Base-by-base conservation (phyloP, 2,888 invertebrate genomes). In the Halictus quadricinctus region DNA sequence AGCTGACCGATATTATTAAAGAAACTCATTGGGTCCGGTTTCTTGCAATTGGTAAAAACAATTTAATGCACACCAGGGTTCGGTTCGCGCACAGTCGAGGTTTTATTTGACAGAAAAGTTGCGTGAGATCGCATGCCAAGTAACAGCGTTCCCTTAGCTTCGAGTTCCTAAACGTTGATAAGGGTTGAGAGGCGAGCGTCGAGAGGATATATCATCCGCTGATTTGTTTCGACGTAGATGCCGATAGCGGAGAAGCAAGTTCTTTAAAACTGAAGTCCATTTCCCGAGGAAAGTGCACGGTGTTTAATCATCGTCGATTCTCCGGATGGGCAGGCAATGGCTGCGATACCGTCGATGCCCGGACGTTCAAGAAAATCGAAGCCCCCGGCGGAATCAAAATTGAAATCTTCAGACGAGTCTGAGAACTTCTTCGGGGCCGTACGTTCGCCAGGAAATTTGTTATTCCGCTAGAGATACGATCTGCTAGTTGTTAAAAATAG, bases 211-310 rank as follows among this genome's bases (percentile, higher is more conserved):
- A 29, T 50, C 29, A 50, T 72, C 29, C 18, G 50, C 29, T 72
- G 72, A 72, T 72, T 72, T 72, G 48, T 50, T 72, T 72, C 43
- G 48, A 50, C 48, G 29, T 50, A 72, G 46, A 70, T 70, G 25
- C 25, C 46, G 46, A 41, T 69, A 69, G 21, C 21, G 41, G 41
- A 36, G 5, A 8, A 21, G 66, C 66, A 3, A 66, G 66, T 66
- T 66, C 66, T 36, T 72, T 46, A 72, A 72, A 72, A 72, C 43
- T 46, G 70, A 72, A 72, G 43, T 70, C 43, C 18, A 66, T 66
- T 66, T 72, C 43, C 70, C 70, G 43, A 5, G 7, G 25, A 43
- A 25, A 72, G n/a, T 36, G n/a, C 13, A 43, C 43, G 43, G 70
- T n/a, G n/a, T 43, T 43, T n/a, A n/a, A 43, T 43, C 43, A 72